Evolutionary conservation across 2,888 invertebrate genomes (phyloP).

Genomic region (Terebella lapidaria): DNA sequence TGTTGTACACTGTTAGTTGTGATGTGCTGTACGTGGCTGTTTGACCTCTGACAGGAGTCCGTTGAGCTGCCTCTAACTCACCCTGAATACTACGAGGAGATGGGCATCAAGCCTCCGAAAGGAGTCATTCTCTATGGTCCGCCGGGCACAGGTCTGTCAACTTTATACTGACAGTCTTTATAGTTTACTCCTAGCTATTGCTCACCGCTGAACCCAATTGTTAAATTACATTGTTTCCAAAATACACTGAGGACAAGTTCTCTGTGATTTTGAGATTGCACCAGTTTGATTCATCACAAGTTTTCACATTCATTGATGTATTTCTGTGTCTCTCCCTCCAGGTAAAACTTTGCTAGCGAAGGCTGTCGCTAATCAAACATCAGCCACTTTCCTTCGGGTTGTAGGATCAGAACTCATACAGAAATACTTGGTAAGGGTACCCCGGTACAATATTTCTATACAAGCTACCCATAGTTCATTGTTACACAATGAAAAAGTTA

Average conservation of each 20-base stretch:
- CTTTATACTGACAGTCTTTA: too few species aligned
- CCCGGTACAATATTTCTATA: not conserved
- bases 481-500: too few species aligned
- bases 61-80: slow-evolving; percentile 97
- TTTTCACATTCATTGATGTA: too few species aligned
- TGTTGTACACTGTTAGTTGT: too few species aligned
- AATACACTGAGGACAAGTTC: too few species aligned
- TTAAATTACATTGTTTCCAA: too few species aligned
- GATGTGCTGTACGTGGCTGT: too few species aligned
- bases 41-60: slow-evolving; percentile 75
- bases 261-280: too few species aligned
- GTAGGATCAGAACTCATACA: slow-evolving; percentile 99
- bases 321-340: slow-evolving; percentile 22
- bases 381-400: slow-evolving; percentile 95
- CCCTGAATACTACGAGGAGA: slow-evolving; percentile 99
- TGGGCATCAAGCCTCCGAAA: slow-evolving; percentile 99
- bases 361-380: slow-evolving; percentile 99
- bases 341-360: slow-evolving; percentile 94
- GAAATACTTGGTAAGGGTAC: slow-evolving; percentile 74
- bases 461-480: not conserved
- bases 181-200: too few species aligned
- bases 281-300: too few species aligned
- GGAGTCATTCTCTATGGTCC: slow-evolving; percentile 97
- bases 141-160: slow-evolving; percentile 81
- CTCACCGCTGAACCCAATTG: not conserved